Evolutionary conservation across 2,113 vertebrate genomes (phyloP).

Genomic region (Scopus umbretta): DNA sequence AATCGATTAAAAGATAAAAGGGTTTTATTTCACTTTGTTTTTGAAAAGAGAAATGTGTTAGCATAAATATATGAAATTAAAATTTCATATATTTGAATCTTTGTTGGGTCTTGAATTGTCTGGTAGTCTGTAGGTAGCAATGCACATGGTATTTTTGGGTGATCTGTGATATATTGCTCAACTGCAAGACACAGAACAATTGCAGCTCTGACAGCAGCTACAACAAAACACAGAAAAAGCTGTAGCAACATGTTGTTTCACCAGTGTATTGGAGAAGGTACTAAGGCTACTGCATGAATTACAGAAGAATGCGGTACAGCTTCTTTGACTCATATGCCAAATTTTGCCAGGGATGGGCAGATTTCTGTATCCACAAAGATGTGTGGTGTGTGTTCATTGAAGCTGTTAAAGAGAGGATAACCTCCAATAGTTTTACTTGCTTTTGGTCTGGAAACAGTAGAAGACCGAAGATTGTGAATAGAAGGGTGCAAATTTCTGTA

Average conservation of each 20-base stretch:
- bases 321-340: background rate
- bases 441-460: background rate
- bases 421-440: background rate
- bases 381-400: background rate
- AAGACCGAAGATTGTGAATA: background rate
- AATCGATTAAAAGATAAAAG: conserved; percentile 37
- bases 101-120: background rate
- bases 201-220: background rate
- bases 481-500: background rate
- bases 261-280: background rate
- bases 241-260: background rate
- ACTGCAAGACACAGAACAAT: background rate
- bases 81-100: background rate
- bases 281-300: background rate
- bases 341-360: background rate
- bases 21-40: conserved; percentile 25
- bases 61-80: too few species aligned
- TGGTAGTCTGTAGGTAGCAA: background rate
- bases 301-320: background rate
- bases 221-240: background rate
- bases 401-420: background rate
- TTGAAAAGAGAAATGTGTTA: background rate
- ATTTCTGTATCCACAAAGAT: background rate
- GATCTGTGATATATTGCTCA: background rate
- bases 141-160: background rate